Evolutionary conservation across 2,797 vertebrate genomes (phyloP).

Genomic region (Mormyrops boulengeri): DNA sequence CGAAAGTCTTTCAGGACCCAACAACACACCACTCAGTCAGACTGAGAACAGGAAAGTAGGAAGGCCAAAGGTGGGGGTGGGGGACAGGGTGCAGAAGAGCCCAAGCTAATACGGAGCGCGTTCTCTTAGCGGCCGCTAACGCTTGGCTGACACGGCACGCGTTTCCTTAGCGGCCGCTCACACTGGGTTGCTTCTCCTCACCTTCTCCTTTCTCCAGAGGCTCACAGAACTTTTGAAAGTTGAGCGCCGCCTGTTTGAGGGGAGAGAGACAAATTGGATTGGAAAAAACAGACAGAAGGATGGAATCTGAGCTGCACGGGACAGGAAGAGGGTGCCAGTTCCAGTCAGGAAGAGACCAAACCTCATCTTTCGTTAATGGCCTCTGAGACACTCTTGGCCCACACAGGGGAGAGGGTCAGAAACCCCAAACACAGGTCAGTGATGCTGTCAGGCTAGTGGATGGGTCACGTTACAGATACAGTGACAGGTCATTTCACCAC

Average conservation of each 20-base stretch:
- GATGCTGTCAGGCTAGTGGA: background rate
- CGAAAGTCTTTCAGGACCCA: background rate
- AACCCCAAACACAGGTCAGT: background rate
- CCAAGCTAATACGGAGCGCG: background rate
- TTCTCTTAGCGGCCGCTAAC: too few relatives aligned
- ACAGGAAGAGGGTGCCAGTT: background rate
- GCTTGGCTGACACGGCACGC: background rate
- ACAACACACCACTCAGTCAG: background rate
- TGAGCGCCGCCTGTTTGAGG: slow-evolving; percentile 76
- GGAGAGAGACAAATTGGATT: background rate
- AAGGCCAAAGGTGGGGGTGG: background rate
- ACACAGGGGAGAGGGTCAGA: background rate
- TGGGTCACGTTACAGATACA: background rate
- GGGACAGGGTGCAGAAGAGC: background rate
- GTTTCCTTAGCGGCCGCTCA: background rate
- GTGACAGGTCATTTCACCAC: background rate
- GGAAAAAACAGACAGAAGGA: background rate
- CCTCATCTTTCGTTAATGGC: background rate
- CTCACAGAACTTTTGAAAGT: slow-evolving; percentile 92
- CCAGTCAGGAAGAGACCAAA: background rate
- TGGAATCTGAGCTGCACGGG: background rate
- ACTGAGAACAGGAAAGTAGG: background rate
- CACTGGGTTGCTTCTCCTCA: background rate
- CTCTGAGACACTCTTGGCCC: background rate
- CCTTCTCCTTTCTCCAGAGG: slow-evolving; percentile 78